Evolutionary conservation across 2,888 invertebrate species (phyloP).

Genomic region (Hipparchia sbordonii): DNA sequence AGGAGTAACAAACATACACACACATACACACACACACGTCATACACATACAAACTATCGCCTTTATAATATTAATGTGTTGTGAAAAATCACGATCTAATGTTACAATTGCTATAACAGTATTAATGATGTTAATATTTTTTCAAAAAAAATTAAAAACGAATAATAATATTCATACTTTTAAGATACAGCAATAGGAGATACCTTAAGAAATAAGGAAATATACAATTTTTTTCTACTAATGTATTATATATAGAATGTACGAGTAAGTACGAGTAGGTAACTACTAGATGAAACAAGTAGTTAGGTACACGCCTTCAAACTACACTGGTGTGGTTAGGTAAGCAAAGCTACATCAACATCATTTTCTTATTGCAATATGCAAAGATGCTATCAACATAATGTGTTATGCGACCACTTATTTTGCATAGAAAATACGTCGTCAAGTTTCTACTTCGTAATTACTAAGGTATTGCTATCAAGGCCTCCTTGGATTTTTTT

Average conservation of each 20-base stretch:
- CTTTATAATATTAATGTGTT: no score
- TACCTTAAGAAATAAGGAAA: no score
- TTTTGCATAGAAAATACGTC: slow-evolving; percentile 7
- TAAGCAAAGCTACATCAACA: slow-evolving; percentile 14
- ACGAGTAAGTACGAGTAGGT: not conserved
- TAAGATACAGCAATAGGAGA: no score
- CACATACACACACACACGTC: no score
- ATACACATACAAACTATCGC: no score
- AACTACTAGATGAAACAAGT: not conserved
- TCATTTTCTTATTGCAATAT: slow-evolving; percentile 15
- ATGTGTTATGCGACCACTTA: slow-evolving; percentile 6
- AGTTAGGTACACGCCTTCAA: not conserved
- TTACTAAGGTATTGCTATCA: not conserved
- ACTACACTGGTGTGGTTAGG: not conserved
- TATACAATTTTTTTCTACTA: no score
- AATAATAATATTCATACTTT: no score
- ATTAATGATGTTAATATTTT: no score
- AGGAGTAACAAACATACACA: no score
- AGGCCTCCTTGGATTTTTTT: not conserved
- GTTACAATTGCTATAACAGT: no score
- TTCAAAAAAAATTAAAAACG: no score
- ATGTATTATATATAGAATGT: not conserved
- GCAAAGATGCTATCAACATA: not conserved
- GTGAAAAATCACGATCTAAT: no score
- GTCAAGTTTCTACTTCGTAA: not conserved